These are phyloP conservation scores for Tetheella fluctuosa DNA, from an alignment of 2,888 invertebrate genomes.

Conservation along the genomic window DNA sequence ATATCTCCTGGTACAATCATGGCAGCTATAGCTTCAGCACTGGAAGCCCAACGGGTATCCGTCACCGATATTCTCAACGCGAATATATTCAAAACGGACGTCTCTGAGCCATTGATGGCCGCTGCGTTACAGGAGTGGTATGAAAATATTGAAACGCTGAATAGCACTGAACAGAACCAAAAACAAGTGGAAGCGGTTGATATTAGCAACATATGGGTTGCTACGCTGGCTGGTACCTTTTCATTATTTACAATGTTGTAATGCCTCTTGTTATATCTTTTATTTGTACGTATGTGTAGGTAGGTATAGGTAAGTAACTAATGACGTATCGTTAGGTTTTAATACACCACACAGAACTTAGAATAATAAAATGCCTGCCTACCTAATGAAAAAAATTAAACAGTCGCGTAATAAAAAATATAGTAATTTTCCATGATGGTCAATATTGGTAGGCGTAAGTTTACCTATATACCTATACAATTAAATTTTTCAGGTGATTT, in stretches of 20 bases:
- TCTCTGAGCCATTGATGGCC: conserved; percentile 66
- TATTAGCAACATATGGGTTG: conserved; percentile 85
- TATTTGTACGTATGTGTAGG: no score
- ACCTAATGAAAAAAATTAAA: no score
- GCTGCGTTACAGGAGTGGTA: conserved; percentile 70
- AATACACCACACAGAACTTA: no score
- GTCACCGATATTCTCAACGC: conserved; percentile 76
- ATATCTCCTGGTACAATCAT: conserved; percentile 85
- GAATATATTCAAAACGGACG: conserved; percentile 66
- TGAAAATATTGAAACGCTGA: conserved; percentile 62
- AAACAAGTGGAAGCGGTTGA: conserved; percentile 47
- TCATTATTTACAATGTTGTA: conserved; percentile 18
- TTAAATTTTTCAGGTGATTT: conserved; percentile 82
- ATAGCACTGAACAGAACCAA: conserved; percentile 27
- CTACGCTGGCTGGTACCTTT: conserved; percentile 83
- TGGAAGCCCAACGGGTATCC: conserved; percentile 84
- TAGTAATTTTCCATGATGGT: no score
- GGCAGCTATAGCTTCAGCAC: conserved; percentile 84
- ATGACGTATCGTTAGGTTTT: no score
- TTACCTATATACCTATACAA: not conserved
- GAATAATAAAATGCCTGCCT: no score
- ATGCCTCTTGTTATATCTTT: not conserved
- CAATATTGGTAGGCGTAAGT: no score
- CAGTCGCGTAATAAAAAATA: no score
- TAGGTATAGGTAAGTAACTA: no score